These are phyloP conservation scores for Sarcophaga subvicina DNA, from an alignment of 2,888 invertebrate genomes.

Conservation along the genomic window DNA sequence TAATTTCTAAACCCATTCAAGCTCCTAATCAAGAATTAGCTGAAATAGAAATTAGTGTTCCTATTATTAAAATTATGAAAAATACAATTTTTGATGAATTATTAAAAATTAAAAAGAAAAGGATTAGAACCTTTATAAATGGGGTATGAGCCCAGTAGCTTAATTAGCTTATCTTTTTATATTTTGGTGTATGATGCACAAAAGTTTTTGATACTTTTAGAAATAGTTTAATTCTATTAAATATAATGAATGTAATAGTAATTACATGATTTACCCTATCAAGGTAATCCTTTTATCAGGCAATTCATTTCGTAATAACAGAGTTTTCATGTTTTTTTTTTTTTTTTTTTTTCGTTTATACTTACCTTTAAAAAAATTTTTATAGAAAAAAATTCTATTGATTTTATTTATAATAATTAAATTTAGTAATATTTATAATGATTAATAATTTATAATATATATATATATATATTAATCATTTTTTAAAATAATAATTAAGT, in stretches of 20 bases:
- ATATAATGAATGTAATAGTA: constrained; percentile 79
- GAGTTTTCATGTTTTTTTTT: constrained; percentile 54
- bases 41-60: constrained; percentile 83
- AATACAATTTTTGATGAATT: constrained; percentile 83
- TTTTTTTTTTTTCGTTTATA: constrained; percentile 59
- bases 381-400: constrained; percentile 8
- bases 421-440: background rate
- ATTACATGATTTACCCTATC: constrained; percentile 84
- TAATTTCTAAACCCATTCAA: constrained; percentile 86
- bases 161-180: constrained; percentile 84
- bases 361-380: constrained; percentile 4
- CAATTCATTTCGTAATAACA: constrained; percentile 71
- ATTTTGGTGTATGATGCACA: constrained; percentile 86
- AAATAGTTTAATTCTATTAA: constrained; percentile 85
- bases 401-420: constrained; percentile 3
- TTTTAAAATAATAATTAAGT: too few relatives aligned
- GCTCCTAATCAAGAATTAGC: constrained; percentile 82
- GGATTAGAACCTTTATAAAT: constrained; percentile 82
- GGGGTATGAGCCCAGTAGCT: constrained; percentile 83
- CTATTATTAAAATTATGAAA: constrained; percentile 82
- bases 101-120: constrained; percentile 83
- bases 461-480: too few relatives aligned
- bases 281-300: constrained; percentile 84
- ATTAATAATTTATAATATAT: too few relatives aligned
- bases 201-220: constrained; percentile 85